phyloP scores from a whole-genome alignment of 2,888 invertebrate genomes.

The Junonia oenone region DNA sequence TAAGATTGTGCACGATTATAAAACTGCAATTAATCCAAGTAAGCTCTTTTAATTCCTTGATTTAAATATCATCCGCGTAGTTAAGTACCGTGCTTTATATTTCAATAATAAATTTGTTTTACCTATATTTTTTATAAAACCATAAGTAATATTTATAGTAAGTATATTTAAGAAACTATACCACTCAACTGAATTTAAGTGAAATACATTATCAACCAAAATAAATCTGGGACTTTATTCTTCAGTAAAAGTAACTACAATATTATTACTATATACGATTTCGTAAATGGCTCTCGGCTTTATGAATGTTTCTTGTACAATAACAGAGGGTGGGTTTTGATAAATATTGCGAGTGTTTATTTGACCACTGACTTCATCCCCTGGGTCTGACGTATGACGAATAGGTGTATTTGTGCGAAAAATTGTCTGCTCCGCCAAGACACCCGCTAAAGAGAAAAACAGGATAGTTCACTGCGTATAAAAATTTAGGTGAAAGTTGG shows the following conservation, averaged over 20 bases:
- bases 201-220: too few species aligned
- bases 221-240: too few species aligned
- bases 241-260: constrained; percentile 9
- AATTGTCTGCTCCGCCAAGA: constrained; percentile 23
- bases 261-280: constrained; percentile 22
- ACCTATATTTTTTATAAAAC: too few species aligned
- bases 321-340: constrained; percentile 37
- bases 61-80: too few species aligned
- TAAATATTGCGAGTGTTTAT: constrained; percentile 52
- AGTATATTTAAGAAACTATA: too few species aligned
- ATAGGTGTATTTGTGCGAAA: constrained; percentile 39
- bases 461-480: neutral
- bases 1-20: too few species aligned
- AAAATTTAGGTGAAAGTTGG: neutral
- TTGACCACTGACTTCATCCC: constrained; percentile 44
- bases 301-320: constrained; percentile 26
- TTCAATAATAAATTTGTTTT: too few species aligned
- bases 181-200: too few species aligned
- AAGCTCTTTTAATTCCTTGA: too few species aligned
- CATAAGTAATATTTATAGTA: too few species aligned
- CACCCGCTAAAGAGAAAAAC: constrained; percentile 5
- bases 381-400: constrained; percentile 43
- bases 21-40: too few species aligned
- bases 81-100: too few species aligned
- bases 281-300: constrained; percentile 16